Base-by-base conservation (phyloP, 2,888 invertebrate species). In the Temnothorax unifasciatus region DNA sequence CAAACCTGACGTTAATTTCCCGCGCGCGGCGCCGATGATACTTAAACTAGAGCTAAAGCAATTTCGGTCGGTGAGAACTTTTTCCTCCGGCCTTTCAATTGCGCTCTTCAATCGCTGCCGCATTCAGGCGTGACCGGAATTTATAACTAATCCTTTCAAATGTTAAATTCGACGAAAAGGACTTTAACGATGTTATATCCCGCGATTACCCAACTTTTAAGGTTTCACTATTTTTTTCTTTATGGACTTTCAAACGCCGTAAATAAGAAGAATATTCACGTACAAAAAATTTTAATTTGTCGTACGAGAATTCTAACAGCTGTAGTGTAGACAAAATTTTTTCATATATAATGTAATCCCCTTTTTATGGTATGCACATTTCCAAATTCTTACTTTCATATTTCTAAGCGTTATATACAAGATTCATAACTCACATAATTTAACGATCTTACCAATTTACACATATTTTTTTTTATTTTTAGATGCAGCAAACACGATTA, bases 1-100 rank as follows among this genome's bases (percentile, higher is more conserved):
- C 52, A 73, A 64, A 75, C 47, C 59, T 47, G 76, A 82, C 47
- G 38, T 77, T 83, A 83, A 38, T 76, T 83, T 82, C 41, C 34
- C 63, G n/a, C 81, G 59, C 47, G 13, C 63, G 81, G 57, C 71
- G 61, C 63, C 81, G 50, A 52, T 71, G 81, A 81, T 44, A 61
- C 61, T 82, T 25, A 29, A 73, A 52, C 52, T 34, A 47, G 34
- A 68, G 11, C 57, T 15, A 47, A 47, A 47, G 61, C 38, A 38
- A 52, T 64, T 76, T 63, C 61, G 75, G 61, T 50, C 75, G 52
- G 64, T 76, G 50, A 21, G 18, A 50, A 76, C 63, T 63, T 63
- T 76, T 64, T 52, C 38, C 63, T 34, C 21, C 9, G 34, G 38
- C 15, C 50, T 76, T 63, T 64, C 38, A 59, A 74, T 74, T 44